Base-by-base conservation (phyloP, 2,888 invertebrate genomes). In the Rhorus exstirpatorius region DNA sequence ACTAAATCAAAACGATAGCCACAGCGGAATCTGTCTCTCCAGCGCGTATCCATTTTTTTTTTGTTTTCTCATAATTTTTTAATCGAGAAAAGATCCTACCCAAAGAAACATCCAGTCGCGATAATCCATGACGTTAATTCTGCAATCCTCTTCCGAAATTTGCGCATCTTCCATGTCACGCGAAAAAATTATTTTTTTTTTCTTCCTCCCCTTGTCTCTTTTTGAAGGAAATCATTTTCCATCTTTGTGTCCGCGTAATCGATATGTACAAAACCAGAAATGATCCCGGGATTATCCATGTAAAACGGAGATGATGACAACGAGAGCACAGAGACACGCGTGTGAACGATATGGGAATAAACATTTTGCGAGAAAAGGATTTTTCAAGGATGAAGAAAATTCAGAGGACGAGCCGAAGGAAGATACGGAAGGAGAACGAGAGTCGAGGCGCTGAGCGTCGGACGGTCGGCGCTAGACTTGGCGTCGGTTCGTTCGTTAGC, bases 401-500 rank as follows among this genome's bases (percentile, higher is more conserved):
- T 38, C 53, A 77, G 46, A 78, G 51, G 70, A 65, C 44, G 58
- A 41, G 65, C 60, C 65, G 41, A 75, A 38, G 58, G 89, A 88
- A 88, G 89, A 79, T 79, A 70, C 76, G 44, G 83, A 79, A 75
- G 68, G 67, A 71, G 79, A 79, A 65, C 71, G 67, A 76, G 68
- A 72, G 77, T 70, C 83, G 85, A 65, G 82, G 79, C 83, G 86
- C 84, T 84, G 87, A 87, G 84, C 87, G 88, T 87, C 87, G 86
- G 86, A 86, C 88, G 89, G 91, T 91, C 92, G 92, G 89, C 88
- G 89, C 91, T 90, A 90, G 89, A 91, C 91, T 91, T 91, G 90
- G 91, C 91, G 90, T 90, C 90, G 89, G 89, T 90, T 91, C 91
- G 90, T 92, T 92, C 91, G 91, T 92, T 91, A 92, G 90, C 90